Evolutionary conservation across 2,797 vertebrate species (phyloP), one percentile per base, ranked within the genome.

Genomic region (Tolypeutes matacus): DNA sequence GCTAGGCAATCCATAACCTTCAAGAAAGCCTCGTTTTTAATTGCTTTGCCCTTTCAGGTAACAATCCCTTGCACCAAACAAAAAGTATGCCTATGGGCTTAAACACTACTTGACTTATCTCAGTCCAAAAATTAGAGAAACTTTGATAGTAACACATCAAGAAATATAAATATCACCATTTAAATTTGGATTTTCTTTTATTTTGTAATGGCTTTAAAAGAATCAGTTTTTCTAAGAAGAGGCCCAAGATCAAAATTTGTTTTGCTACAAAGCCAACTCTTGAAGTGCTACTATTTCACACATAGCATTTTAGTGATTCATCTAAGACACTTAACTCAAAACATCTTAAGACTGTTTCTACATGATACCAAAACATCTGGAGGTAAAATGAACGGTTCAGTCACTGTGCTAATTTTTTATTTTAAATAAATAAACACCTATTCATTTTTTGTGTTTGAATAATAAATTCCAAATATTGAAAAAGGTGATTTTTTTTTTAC

Each of bases 261-360:
- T 92, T 95, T 89, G 83, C 91, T 76, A 73, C 77, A 81, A 94
- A 91, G 92, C 95, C 95, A 96, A 31, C 34, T 94, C 86, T 96
- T 89, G 77, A 93, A 95, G 91, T 94, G 93, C 96, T 96, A 96
- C 96, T 97, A 95, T 95, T 97, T 97, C 95, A 94, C 95, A 97
- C 93, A 95, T 96, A 96, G 69, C 94, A 90, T 91, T 97, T 97
- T 49, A 91, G 83, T 94, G 96, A 96, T 95, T 96, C 96, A 97
- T 97, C 95, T 94, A 88, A 97, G 96, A 89, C 86, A 88, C 81
- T 95, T 94, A 97, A 96, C 81, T 94, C 76, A 95, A 97, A 97
- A 97, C 94, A 97, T 97, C 88, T 96, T 96, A 85, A 89, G 95
- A 60, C 64, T 6, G 1, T 84, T 89, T 97, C 92, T 96, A 86